Percentiles rank a stretch among this genome's conserved stretches.
Conservation (phyloP, 2,888 invertebrate genomes). For the Polydrusus tereticollis region DNA sequence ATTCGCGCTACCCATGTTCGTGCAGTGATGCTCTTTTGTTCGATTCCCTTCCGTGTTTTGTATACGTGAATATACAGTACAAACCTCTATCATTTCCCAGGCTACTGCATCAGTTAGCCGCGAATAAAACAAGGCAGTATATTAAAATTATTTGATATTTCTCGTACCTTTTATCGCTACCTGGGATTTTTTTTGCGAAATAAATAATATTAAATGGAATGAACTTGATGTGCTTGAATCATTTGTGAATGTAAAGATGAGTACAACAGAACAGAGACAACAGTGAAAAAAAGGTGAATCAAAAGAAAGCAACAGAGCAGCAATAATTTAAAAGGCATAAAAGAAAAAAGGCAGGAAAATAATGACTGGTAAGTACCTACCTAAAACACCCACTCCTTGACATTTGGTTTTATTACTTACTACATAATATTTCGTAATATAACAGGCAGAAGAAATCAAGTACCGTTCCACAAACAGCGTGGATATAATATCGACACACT, state of each 20-base stretch:
- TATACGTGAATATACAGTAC: slow-evolving; percentile 17
- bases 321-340: neutral
- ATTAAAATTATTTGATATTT: neutral
- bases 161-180: slow-evolving; percentile 13
- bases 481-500: no score
- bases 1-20: slow-evolving; percentile 36
- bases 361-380: slow-evolving; percentile 5
- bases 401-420: no score
- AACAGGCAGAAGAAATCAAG: no score
- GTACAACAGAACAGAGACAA: neutral
- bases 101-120: slow-evolving; percentile 13
- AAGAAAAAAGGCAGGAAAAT: neutral
- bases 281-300: neutral
- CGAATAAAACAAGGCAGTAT: neutral
- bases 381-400: no score
- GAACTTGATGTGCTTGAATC: neutral
- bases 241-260: neutral
- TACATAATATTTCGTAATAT: no score
- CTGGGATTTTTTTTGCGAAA: neutral
- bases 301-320: neutral
- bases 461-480: no score
- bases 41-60: slow-evolving; percentile 39
- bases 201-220: slow-evolving; percentile 4
- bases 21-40: slow-evolving; percentile 35
- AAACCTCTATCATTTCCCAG: slow-evolving; percentile 21